Conservation (phyloP, 2,888 invertebrate genomes). For the Zele albiditarsus region DNA sequence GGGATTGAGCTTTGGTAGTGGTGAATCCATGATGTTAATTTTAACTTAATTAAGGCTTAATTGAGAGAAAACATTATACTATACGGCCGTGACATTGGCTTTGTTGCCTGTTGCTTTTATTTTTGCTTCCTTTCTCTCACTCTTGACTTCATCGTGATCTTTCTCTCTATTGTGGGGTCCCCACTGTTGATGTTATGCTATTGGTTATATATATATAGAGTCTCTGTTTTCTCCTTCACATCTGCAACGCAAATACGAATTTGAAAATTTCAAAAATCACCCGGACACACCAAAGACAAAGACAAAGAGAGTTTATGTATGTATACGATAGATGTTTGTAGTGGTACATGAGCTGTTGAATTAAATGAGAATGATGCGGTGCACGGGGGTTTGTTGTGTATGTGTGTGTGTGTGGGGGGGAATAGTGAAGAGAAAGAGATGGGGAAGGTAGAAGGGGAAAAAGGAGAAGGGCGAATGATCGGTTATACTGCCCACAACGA, state of each 20-base stretch:
- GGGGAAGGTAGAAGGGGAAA: conserved; percentile 38
- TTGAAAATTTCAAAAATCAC: conserved; percentile 72
- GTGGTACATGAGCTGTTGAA: background rate
- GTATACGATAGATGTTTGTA: background rate
- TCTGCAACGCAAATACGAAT: conserved; percentile 73
- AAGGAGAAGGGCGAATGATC: conserved; percentile 57
- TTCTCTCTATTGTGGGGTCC: background rate
- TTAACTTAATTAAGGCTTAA: conserved; percentile 74
- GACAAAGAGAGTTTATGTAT: background rate
- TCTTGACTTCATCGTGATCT: conserved; percentile 17
- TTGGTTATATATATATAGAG: background rate
- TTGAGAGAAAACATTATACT: conserved; percentile 73
- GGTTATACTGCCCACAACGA: conserved; percentile 38
- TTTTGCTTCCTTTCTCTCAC: conserved; percentile 24
- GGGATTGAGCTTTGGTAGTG: conserved; percentile 46
- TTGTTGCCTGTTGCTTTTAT: conserved; percentile 35
- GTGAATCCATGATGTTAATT: conserved; percentile 72
- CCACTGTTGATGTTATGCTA: conserved; percentile 19
- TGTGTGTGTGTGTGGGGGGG: too few relatives aligned
- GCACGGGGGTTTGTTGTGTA: background rate
- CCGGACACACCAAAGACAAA: conserved; percentile 42
- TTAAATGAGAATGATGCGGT: background rate
- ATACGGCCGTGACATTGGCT: conserved; percentile 67
- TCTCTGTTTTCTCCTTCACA: conserved; percentile 55
- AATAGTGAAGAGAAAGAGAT: background rate